A percentile compares a stretch with the other conserved stretches of the same genome.
These are phyloP conservation scores for Hypotaenidia okinawae DNA, from an alignment of 2,797 vertebrate species.

Conservation along the genomic window DNA sequence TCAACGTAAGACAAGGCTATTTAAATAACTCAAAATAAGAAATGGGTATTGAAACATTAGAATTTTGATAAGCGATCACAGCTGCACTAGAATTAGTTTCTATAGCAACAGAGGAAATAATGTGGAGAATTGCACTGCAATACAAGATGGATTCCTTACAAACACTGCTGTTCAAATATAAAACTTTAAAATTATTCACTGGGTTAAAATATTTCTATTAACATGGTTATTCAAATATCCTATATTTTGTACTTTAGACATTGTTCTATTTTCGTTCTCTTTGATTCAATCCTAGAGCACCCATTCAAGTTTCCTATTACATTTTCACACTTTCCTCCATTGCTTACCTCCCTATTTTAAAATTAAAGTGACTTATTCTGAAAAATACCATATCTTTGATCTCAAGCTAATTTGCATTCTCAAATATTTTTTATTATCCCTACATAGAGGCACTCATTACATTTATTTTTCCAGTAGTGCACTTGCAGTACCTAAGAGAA, in stretches of 20 bases:
- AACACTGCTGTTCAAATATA: constrained; percentile 72
- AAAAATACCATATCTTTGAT: constrained; percentile 32
- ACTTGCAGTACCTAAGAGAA: constrained; percentile 2
- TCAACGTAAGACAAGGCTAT: constrained; percentile 69
- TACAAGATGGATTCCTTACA: constrained; percentile 79
- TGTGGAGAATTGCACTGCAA: constrained; percentile 78
- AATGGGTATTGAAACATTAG: constrained; percentile 77
- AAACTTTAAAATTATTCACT: constrained; percentile 72
- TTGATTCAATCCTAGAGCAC: constrained; percentile 17
- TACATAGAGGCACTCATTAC: neutral
- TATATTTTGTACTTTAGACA: constrained; percentile 37
- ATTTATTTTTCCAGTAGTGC: neutral
- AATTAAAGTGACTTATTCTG: constrained; percentile 45
- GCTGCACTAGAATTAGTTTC: constrained; percentile 85
- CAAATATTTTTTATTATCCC: neutral
- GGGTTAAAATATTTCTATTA: constrained; percentile 61
- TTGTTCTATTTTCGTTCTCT: constrained; percentile 19
- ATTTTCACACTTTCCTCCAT: neutral
- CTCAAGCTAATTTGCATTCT: constrained; percentile 42
- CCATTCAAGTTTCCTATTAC: constrained; percentile 49
- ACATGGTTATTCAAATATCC: constrained; percentile 58
- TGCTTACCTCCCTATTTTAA: neutral
- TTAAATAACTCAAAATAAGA: constrained; percentile 78
- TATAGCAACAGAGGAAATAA: constrained; percentile 84
- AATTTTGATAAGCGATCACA: constrained; percentile 85